A percentile compares a stretch with the other conserved stretches of the same genome.
These are phyloP conservation scores for Mimachlamys varia DNA, from an alignment of 2,888 invertebrate species.

Conservation along the genomic window DNA sequence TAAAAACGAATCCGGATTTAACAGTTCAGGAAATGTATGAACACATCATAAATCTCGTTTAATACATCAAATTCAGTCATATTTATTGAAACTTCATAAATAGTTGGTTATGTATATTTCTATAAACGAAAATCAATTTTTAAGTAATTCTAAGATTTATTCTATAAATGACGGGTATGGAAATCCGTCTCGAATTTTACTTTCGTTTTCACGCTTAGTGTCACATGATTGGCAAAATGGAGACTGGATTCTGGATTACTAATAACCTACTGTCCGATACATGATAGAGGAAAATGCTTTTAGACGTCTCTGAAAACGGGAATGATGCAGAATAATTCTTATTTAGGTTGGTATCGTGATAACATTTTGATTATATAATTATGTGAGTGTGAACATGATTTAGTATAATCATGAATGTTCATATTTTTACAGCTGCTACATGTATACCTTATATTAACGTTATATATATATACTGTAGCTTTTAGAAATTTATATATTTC, in stretches of 20 bases:
- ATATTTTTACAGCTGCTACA: too few species aligned
- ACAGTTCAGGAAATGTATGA: neutral
- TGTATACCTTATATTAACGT: too few species aligned
- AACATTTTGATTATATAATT: neutral
- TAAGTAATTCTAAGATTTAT: too few species aligned
- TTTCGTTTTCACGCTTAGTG: neutral
- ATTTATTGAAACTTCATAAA: neutral
- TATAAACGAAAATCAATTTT: too few species aligned
- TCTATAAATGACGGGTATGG: neutral
- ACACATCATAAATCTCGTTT: neutral
- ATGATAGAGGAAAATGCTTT: neutral
- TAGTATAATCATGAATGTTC: neutral
- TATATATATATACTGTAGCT: too few species aligned
- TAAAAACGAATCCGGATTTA: neutral
- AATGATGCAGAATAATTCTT: neutral
- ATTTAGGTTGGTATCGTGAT: neutral
- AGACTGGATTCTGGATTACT: neutral
- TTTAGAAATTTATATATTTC: too few species aligned
- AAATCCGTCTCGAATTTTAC: neutral
- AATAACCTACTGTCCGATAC: neutral
- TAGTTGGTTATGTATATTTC: too few species aligned
- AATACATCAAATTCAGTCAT: neutral
- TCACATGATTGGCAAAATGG: conserved; percentile 36
- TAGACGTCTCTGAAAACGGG: neutral
- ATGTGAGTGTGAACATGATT: neutral